phyloP scores from a whole-genome alignment of 2,888 invertebrate genomes.

The Sphinx pinastri region DNA sequence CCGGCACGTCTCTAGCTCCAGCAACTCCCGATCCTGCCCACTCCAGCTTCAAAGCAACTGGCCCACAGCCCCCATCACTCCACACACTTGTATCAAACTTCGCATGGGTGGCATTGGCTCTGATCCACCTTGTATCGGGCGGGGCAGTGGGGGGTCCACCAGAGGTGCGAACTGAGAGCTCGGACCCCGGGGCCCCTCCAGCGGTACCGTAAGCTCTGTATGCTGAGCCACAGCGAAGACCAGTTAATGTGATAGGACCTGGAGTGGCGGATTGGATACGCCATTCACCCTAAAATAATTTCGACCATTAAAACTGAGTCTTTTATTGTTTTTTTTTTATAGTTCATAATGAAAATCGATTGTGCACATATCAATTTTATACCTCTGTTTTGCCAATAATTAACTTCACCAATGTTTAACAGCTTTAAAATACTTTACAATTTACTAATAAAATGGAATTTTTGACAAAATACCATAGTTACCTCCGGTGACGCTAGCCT shows the following conservation, averaged over 20 bases:
- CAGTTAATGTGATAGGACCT: conserved; percentile 85
- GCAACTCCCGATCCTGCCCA: conserved; percentile 82
- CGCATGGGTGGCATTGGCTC: conserved; percentile 91
- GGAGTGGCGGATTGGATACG: conserved; percentile 79
- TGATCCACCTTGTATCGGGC: conserved; percentile 89
- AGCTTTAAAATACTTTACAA: no score
- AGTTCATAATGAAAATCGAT: no score
- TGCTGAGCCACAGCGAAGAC: conserved; percentile 92
- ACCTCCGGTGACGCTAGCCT: conserved; percentile 89
- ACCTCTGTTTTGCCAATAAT: no score
- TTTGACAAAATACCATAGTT: conserved; percentile 57
- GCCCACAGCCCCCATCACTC: conserved; percentile 93
- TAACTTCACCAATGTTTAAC: no score
- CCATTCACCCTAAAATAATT: conserved; percentile 84
- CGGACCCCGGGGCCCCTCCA: conserved; percentile 89
- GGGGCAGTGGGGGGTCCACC: conserved; percentile 87
- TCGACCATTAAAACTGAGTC: not conserved
- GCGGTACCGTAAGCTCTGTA: conserved; percentile 93
- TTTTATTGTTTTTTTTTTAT: no score
- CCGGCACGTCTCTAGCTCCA: conserved; percentile 74
- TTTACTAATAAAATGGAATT: not conserved
- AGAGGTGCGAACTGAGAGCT: conserved; percentile 91
- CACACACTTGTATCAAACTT: conserved; percentile 91
- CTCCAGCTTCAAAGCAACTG: conserved; percentile 91
- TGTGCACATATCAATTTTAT: no score